Evolutionary conservation across 2,797 vertebrate species (phyloP).

Genomic region (Clarias platycephalus): DNA sequence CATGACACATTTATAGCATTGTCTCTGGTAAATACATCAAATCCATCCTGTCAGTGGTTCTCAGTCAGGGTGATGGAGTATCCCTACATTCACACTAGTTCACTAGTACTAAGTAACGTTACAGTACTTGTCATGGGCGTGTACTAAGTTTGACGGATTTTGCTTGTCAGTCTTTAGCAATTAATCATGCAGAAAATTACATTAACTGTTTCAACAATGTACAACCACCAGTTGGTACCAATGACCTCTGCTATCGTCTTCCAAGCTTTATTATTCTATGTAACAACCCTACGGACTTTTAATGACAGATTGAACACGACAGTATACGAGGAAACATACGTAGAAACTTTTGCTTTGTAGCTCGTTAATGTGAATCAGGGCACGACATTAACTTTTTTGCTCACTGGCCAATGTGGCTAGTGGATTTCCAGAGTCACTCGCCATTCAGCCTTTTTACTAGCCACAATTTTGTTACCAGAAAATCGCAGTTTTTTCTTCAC

Average conservation of each 20-base stretch:
- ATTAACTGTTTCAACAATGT: background rate
- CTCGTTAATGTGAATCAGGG: background rate
- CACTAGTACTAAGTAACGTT: too few relatives aligned
- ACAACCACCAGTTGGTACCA: background rate
- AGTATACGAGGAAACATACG: background rate
- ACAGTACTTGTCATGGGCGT: background rate
- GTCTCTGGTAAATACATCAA: background rate
- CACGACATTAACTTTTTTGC: too few relatives aligned
- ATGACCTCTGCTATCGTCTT: background rate
- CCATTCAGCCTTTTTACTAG: too few relatives aligned
- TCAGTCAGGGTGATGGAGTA: background rate
- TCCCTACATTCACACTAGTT: background rate
- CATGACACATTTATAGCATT: background rate
- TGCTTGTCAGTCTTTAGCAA: background rate
- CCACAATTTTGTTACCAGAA: too few relatives aligned
- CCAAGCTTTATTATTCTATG: background rate
- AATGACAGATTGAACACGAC: background rate
- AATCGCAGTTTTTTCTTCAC: too few relatives aligned
- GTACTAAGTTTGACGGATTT: background rate
- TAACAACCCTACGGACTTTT: background rate
- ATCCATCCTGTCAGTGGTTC: slow-evolving; percentile 7
- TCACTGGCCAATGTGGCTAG: too few relatives aligned
- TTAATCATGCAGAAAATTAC: background rate
- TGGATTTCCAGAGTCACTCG: too few relatives aligned
- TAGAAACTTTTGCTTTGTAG: background rate